These are phyloP conservation scores for Maniola jurtina DNA, from an alignment of 1,140 invertebrate species.

Conservation along the genomic window DNA sequence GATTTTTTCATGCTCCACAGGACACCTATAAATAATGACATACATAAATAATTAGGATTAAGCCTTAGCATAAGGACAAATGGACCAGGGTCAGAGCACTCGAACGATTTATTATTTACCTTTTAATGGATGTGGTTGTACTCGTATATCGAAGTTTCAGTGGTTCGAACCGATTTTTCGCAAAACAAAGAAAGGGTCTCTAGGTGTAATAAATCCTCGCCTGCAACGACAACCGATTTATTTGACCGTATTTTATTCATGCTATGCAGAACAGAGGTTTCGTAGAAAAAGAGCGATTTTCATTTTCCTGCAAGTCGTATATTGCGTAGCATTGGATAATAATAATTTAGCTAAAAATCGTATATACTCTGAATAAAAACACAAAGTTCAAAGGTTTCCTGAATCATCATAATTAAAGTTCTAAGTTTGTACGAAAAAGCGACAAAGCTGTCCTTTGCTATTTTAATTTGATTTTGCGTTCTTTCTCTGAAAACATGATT, in stretches of 20 bases:
- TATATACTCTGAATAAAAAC: too few relatives aligned
- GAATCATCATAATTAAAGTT: too few relatives aligned
- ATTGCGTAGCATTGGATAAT: too few relatives aligned
- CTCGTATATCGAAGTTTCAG: background rate
- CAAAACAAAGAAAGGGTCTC: too few relatives aligned
- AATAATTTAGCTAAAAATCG: too few relatives aligned
- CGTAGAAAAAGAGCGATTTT: too few relatives aligned
- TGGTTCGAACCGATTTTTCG: background rate
- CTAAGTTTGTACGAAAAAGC: background rate
- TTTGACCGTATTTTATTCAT: too few relatives aligned
- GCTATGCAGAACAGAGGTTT: too few relatives aligned
- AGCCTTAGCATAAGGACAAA: background rate
- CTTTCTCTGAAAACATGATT: constrained; percentile 1
- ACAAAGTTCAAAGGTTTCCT: too few relatives aligned
- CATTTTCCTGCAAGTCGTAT: too few relatives aligned
- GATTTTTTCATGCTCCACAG: background rate
- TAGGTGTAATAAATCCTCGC: too few relatives aligned
- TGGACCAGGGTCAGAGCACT: background rate
- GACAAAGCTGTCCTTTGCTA: background rate
- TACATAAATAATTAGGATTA: constrained; percentile 3
- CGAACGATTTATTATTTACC: background rate
- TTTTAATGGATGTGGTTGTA: background rate
- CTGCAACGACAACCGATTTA: too few relatives aligned
- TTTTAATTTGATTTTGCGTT: constrained; percentile 6
- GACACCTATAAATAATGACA: background rate